Evolutionary conservation across 2,797 vertebrate species (phyloP).

Genomic region (Loriculus beryllinus): DNA sequence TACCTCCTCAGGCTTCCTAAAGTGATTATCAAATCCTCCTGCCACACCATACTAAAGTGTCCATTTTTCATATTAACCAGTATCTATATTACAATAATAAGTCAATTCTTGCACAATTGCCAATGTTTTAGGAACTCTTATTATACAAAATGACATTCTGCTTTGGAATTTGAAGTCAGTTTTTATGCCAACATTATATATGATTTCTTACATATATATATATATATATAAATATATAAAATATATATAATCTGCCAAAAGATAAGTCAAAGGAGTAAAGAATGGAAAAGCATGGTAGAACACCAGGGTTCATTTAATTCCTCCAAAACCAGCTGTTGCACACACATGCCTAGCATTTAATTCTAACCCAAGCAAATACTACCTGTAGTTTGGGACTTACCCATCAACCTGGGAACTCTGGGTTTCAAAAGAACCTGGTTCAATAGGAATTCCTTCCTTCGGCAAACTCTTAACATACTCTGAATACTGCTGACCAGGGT

Average conservation of each 20-base stretch:
- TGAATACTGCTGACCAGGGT: slow-evolving; percentile 91
- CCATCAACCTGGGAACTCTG: slow-evolving; percentile 69
- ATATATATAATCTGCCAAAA: not conserved
- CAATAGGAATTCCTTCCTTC: slow-evolving; percentile 71
- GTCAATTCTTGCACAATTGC: not conserved
- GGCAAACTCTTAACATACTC: slow-evolving; percentile 88
- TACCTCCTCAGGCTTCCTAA: not conserved
- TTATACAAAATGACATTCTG: not conserved
- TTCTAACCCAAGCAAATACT: not conserved
- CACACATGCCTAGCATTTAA: not conserved
- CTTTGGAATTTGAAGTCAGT: not conserved
- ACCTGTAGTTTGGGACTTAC: slow-evolving; percentile 64
- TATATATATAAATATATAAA: not conserved
- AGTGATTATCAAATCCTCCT: not conserved
- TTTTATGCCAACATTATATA: not conserved
- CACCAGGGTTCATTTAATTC: not conserved
- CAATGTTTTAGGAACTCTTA: not conserved
- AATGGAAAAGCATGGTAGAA: not conserved
- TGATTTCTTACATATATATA: not conserved
- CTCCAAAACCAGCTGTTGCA: not conserved
- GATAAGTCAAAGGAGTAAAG: not conserved
- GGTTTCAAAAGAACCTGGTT: slow-evolving; percentile 66
- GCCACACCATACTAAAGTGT: not conserved
- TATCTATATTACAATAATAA: not conserved
- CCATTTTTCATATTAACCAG: not conserved